These are phyloP conservation scores for Norana najaformis DNA, from an alignment of 2,888 invertebrate genomes.

Conservation along the genomic window DNA sequence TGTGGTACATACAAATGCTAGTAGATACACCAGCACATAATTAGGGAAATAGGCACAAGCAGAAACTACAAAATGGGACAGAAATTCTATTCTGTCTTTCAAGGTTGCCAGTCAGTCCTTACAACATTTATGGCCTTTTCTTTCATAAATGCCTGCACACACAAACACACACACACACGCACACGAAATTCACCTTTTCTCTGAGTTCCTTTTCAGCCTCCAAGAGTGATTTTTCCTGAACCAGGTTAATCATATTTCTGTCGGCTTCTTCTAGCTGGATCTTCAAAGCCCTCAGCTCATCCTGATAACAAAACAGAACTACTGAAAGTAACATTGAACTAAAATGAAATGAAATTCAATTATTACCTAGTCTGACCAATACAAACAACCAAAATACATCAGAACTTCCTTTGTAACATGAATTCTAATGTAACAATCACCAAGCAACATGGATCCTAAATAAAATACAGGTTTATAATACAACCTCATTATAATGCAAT, in stretches of 20 bases:
- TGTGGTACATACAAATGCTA: no score
- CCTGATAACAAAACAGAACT: not conserved
- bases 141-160: no score
- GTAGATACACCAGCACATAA: no score
- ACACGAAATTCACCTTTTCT: not conserved
- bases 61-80: no score
- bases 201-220: conserved; percentile 16
- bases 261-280: conserved; percentile 15
- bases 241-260: not conserved
- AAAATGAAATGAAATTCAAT: not conserved
- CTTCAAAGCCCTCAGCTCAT: conserved; percentile 20
- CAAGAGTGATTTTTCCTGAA: conserved; percentile 19
- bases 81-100: no score
- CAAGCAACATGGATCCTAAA: no score
- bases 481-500: no score
- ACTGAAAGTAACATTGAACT: not conserved
- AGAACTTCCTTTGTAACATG: not conserved
- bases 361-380: not conserved
- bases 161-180: not conserved
- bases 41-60: no score
- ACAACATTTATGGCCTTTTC: no score
- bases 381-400: not conserved
- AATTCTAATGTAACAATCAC: not conserved
- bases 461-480: no score
- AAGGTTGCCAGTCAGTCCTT: no score